Base-by-base conservation (phyloP, 2,888 invertebrate genomes). In the Clanis bilineata region DNA sequence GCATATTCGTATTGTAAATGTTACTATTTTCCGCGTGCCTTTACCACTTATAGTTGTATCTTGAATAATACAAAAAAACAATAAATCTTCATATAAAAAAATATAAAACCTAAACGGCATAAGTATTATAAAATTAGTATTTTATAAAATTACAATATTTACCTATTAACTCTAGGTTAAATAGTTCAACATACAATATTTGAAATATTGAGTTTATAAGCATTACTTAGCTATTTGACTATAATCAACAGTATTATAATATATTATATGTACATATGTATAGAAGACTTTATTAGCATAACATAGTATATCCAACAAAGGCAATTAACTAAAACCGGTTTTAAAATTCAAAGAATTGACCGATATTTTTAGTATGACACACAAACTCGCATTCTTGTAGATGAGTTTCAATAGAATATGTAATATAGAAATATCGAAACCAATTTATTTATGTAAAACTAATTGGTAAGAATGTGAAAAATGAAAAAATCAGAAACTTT, bases 271-370 rank as follows among this genome's bases (percentile, higher is more conserved):
- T 10, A 5, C 18, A 18, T 51, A 18, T 32, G n/a, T n/a, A n/a
- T n/a, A n/a, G n/a, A n/a, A 51, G 28, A 5, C 3, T n/a, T 51
- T 15, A 51, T 51, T 32, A 51, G 51, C 32, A 32, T 51, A 32
- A 18, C 28, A 44, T 23, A 36, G 12, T 36, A 22, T 23, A 51
- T 51, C 51, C 51, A 28, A 18, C 32, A 51, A 32, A 7, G 51
- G 32, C 51, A 51, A 51, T 51, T 51, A 51, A 28, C n/a, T 47
- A 51, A 51, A 51, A 51, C 51, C 51, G 9, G 51, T 51, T 51
- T 18, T 28, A 32, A 28, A 28, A 28, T 32, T 32, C 18, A 18
- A 18, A 51, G 51, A 51, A 51, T 9, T 51, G 51, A 32, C 51
- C 51, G 32, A 51, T 51, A 51, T 51, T 51, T 28, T 51, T 51